Base-by-base conservation (phyloP, 2,888 invertebrate genomes). In the Syritta pipiens region DNA sequence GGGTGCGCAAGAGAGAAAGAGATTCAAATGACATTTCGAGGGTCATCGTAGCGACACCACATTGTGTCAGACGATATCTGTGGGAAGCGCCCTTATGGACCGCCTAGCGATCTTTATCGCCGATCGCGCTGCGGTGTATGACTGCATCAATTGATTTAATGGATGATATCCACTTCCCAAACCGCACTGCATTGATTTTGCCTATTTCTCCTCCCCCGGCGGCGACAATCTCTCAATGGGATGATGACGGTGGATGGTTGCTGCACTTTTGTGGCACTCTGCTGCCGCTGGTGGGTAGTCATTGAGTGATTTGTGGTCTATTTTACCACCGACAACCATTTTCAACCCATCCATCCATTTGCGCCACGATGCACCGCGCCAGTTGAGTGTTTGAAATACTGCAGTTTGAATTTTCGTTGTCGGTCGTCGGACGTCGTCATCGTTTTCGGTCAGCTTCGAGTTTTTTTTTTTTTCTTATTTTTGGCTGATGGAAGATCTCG, bases 121-220 rank as follows among this genome's bases (percentile, higher is more conserved):
- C 22, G 57, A 77, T 77, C 53, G 19, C 9, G 48, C 14, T 30
- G 49, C 57, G 69, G 24, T 22, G 71, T 55, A 24, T 30, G 20
- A 59, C 59, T 65, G 40, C 46, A 46, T 46, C 59, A 65, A 67
- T 48, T 71, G 42, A 53, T 48, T 67, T 35, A 71, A 77, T 65
- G 53, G 22, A 65, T 44, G 37, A 30, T 14, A 49, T 44, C 42
- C 55, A 62, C 42, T 40, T 24, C n/a, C 35, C 9, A 20, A 10
- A 76, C 71, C 59, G 53, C 63, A 48, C 9, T 46, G 40, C 67
- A 68, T 62, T 51, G 79, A 74, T 62, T 74, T 67, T 74, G 67
- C 55, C 30, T 42, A 28, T 49, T n/a, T 37, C 48, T 17, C 7
- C n/a, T 28, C 17, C 9, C 9, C 59, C 22, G 28, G 37, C 19